Conservation (phyloP, 2,888 invertebrate genomes). For the Oxyteleia sp. region DNA sequence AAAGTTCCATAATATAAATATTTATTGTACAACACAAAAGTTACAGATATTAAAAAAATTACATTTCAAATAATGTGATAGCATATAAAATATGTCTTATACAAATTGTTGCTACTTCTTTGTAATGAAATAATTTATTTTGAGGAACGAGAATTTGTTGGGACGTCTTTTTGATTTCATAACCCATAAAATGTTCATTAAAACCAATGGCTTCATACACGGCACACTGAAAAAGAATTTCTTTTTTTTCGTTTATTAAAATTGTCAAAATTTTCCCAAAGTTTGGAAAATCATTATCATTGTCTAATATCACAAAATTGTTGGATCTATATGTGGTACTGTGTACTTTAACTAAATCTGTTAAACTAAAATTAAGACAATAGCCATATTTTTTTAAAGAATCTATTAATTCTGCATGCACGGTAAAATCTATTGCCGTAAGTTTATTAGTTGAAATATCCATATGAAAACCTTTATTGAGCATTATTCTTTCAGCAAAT, state of each 20-base stretch:
- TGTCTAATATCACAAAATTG: conserved; percentile 21
- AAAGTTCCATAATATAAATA: too few relatives aligned
- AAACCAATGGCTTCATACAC: conserved; percentile 9
- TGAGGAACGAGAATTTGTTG: conserved; percentile 3
- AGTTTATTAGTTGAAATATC: conserved; percentile 14
- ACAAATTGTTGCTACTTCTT: background rate
- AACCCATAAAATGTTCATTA: conserved; percentile 23
- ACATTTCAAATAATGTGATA: conserved; percentile 5
- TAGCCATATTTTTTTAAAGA: conserved; percentile 1
- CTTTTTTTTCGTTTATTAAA: conserved; percentile 13
- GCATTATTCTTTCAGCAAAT: conserved; percentile 23
- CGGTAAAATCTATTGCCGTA: too few relatives aligned
- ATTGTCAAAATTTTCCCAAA: conserved; percentile 35
- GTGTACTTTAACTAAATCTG: conserved; percentile 18
- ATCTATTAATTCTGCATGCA: conserved; percentile 2
- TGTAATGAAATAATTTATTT: conserved; percentile 6
- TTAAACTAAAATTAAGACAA: background rate
- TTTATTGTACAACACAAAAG: too few relatives aligned
- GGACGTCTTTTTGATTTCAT: conserved; percentile 12
- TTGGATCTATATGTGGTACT: conserved; percentile 13
- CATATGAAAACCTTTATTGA: conserved; percentile 33
- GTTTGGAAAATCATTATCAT: conserved; percentile 20
- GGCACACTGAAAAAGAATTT: conserved; percentile 23
- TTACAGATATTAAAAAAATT: too few relatives aligned
- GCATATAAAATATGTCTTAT: conserved; percentile 22